Evolutionary conservation across 2,113 vertebrate species (phyloP).

Genomic region (Pardalotus punctatus): DNA sequence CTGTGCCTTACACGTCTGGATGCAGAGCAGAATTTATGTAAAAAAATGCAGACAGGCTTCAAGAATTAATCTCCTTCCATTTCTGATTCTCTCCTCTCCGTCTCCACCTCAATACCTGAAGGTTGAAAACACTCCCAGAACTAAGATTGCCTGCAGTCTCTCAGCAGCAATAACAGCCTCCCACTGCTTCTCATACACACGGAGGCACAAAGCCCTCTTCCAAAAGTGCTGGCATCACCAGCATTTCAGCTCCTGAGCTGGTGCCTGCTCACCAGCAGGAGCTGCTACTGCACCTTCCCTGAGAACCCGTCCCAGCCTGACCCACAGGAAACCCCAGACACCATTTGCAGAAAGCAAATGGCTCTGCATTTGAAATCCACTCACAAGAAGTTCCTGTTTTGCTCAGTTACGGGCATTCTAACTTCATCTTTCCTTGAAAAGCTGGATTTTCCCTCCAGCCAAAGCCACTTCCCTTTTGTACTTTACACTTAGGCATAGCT

Average conservation of each 20-base stretch:
- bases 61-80: constrained; percentile 28
- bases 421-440: neutral
- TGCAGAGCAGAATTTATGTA: constrained; percentile 2
- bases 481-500: neutral
- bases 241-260: neutral
- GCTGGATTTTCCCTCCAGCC: neutral
- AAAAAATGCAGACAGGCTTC: constrained; percentile 30
- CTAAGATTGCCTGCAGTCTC: neutral
- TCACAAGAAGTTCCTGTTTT: neutral
- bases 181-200: rapidly evolving
- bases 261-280: neutral
- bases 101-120: constrained; percentile 16
- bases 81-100: neutral
- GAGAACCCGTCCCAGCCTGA: neutral
- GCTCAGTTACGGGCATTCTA: neutral
- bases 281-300: neutral
- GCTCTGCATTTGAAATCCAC: neutral
- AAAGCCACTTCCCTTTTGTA: neutral
- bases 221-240: neutral
- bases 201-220: neutral
- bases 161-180: neutral
- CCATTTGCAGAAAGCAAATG: rapidly evolving
- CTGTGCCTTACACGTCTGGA: neutral
- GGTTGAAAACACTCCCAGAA: neutral
- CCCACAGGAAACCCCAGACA: neutral